These are phyloP conservation scores for Peromyscus maniculatus DNA, from an alignment of 2,113 vertebrate genomes.

Conservation along the genomic window DNA sequence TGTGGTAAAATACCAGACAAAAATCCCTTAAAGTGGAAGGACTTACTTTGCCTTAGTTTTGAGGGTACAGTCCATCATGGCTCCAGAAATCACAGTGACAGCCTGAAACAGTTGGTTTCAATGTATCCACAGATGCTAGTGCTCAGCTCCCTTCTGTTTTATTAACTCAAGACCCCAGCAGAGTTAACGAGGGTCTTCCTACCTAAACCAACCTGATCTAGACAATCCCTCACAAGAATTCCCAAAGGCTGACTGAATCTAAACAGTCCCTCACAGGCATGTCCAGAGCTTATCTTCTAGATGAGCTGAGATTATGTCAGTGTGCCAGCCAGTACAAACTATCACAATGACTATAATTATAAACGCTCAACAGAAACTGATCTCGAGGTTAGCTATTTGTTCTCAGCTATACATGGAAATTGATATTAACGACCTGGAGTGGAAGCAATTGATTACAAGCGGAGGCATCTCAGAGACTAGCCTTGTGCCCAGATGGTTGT, in stretches of 20 bases:
- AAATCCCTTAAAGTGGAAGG: neutral
- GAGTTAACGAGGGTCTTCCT: neutral
- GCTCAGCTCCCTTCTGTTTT: neutral
- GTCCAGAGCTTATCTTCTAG: neutral
- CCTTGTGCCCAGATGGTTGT: neutral
- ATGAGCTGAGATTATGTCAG: neutral
- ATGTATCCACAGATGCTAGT: neutral
- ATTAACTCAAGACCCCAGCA: neutral
- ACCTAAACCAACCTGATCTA: neutral
- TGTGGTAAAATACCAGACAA: neutral
- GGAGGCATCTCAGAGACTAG: neutral
- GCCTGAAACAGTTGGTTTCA: neutral
- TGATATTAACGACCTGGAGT: neutral
- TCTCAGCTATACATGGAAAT: neutral
- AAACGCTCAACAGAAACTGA: neutral
- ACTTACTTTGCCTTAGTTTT: neutral
- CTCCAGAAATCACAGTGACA: neutral
- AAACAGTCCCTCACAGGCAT: neutral
- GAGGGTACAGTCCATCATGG: neutral
- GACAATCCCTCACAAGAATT: neutral
- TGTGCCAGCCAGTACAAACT: neutral
- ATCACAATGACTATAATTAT: neutral
- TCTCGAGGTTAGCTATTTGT: neutral
- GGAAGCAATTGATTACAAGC: neutral
- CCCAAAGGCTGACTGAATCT: neutral